These are phyloP conservation scores for Phylloscopus collybita DNA, from an alignment of 2,797 vertebrate species.

Conservation along the genomic window DNA sequence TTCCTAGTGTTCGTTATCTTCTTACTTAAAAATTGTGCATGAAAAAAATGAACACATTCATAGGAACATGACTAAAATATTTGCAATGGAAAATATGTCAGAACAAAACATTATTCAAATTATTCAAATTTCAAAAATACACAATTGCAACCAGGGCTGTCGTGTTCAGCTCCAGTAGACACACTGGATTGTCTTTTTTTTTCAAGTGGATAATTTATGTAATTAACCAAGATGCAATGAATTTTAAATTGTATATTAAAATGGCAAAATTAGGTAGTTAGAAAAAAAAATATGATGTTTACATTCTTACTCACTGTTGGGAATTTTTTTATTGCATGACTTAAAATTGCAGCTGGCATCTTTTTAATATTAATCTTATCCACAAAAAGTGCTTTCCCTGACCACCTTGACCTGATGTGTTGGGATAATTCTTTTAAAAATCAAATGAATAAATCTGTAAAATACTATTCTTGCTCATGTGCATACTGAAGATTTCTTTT, in stretches of 20 bases:
- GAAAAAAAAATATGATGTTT: not conserved
- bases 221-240: slow-evolving; percentile 17
- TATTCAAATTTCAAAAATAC: not conserved
- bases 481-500: not conserved
- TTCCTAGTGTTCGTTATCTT: not conserved
- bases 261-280: slow-evolving; percentile 19
- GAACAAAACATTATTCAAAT: not conserved
- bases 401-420: not conserved
- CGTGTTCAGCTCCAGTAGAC: slow-evolving; percentile 26
- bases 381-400: not conserved
- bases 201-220: slow-evolving; percentile 47
- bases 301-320: not conserved
- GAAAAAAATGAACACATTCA: not conserved
- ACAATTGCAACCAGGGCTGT: not conserved
- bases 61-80: not conserved
- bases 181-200: not conserved
- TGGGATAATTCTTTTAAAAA: not conserved
- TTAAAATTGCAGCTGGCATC: not conserved
- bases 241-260: slow-evolving; percentile 38
- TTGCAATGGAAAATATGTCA: not conserved
- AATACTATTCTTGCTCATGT: not conserved
- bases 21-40: not conserved
- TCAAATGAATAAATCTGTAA: not conserved
- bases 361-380: not conserved
- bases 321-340: not conserved